phyloP scores from a whole-genome alignment of 2,888 invertebrate species.

The Odontomyia ornata region DNA sequence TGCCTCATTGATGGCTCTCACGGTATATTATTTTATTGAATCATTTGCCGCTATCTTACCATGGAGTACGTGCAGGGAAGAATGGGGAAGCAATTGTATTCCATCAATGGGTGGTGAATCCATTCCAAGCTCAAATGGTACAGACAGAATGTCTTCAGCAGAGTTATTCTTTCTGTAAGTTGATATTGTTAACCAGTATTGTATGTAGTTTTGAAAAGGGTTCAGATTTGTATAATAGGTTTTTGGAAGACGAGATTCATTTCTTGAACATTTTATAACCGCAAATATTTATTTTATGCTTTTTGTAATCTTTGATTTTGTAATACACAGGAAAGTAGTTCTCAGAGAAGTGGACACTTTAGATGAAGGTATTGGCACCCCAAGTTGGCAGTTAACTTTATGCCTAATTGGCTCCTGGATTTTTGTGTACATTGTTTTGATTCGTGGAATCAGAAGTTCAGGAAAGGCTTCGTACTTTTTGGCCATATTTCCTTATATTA shows the following conservation, averaged over 20 bases:
- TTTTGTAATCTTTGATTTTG: too few relatives aligned
- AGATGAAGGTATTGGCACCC: slow-evolving; percentile 67
- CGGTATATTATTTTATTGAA: slow-evolving; percentile 70
- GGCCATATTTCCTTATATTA: slow-evolving; percentile 76
- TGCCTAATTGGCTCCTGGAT: slow-evolving; percentile 68
- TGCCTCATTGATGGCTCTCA: slow-evolving; percentile 73
- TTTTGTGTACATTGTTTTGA: slow-evolving; percentile 66
- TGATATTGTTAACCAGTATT: too few relatives aligned
- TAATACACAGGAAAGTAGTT: slow-evolving; percentile 66
- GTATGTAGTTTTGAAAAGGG: too few relatives aligned
- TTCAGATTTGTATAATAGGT: too few relatives aligned
- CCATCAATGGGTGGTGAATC: slow-evolving; percentile 58
- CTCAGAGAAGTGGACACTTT: slow-evolving; percentile 66
- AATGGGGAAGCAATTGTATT: slow-evolving; percentile 66
- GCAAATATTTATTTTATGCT: too few relatives aligned
- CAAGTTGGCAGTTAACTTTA: slow-evolving; percentile 67
- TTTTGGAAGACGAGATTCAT: too few relatives aligned
- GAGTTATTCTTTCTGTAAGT: slow-evolving; percentile 66
- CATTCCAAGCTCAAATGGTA: slow-evolving; percentile 22
- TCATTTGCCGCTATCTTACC: slow-evolving; percentile 71
- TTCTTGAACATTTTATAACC: too few relatives aligned
- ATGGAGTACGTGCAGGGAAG: slow-evolving; percentile 69
- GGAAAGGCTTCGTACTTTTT: slow-evolving; percentile 79
- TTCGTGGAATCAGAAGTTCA: slow-evolving; percentile 70
- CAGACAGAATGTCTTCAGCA: slow-evolving; percentile 58